Evolutionary conservation across 2,888 invertebrate genomes (phyloP).

Genomic region (Meta bourneti): DNA sequence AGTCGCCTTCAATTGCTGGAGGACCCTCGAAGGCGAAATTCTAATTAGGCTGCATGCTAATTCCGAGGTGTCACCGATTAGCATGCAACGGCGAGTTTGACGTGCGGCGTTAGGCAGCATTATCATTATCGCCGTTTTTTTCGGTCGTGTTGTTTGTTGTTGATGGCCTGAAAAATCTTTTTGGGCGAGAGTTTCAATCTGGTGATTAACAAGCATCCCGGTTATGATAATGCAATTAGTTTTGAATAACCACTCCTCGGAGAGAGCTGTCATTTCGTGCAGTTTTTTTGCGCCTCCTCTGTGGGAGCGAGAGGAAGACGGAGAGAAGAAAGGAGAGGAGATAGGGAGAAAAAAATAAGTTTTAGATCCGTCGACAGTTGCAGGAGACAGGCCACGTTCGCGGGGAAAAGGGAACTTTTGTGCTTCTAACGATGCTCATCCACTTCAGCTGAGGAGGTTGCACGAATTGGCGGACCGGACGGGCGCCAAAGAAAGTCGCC

Average conservation of each 20-base stretch:
- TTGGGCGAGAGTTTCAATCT: slow-evolving; percentile 53
- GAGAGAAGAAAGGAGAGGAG: slow-evolving; percentile 9
- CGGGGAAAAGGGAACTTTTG: slow-evolving; percentile 62
- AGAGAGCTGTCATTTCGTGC: slow-evolving; percentile 57
- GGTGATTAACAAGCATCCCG: slow-evolving; percentile 73
- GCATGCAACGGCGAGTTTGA: slow-evolving; percentile 68
- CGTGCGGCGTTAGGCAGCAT: slow-evolving; percentile 8
- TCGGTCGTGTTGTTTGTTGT: slow-evolving; percentile 35
- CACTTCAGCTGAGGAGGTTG: slow-evolving; percentile 65
- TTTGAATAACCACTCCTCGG: slow-evolving; percentile 69
- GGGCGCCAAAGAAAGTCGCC: slow-evolving; percentile 44
- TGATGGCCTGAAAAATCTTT: slow-evolving; percentile 21
- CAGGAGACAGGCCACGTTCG: slow-evolving; percentile 65
- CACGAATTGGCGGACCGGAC: background rate
- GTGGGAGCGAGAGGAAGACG: slow-evolving; percentile 4
- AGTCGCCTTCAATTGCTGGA: slow-evolving; percentile 51
- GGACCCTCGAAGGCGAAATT: slow-evolving; percentile 73
- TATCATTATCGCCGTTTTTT: slow-evolving; percentile 28
- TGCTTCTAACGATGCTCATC: slow-evolving; percentile 76
- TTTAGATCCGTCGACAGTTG: slow-evolving; percentile 70
- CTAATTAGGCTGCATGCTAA: slow-evolving; percentile 69
- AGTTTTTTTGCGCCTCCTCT: slow-evolving; percentile 27
- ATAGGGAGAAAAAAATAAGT: slow-evolving; percentile 36
- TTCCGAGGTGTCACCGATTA: slow-evolving; percentile 71
- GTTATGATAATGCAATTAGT: slow-evolving; percentile 77